Percentiles rank a stretch among this genome's conserved stretches.
Evolutionary conservation across 2,113 vertebrate species (phyloP).

Genomic region (Lethenteron reissneri): DNA sequence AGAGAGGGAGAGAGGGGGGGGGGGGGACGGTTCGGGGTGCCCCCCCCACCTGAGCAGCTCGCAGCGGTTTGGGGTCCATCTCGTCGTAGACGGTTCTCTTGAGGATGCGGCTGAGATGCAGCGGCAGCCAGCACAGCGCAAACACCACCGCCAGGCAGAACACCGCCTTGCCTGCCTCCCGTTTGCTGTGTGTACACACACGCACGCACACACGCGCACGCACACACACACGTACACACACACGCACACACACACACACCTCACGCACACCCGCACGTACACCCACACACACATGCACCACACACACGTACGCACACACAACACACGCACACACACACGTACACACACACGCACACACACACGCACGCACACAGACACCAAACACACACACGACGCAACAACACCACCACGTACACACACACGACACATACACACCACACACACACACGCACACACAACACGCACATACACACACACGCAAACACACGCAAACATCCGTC

Average conservation of each 20-base stretch:
- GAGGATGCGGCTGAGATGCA: slow-evolving; percentile 70
- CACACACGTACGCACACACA: too few species aligned
- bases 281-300: too few species aligned
- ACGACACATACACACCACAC: too few species aligned
- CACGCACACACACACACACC: too few species aligned
- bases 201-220: too few species aligned
- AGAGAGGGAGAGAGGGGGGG: too few species aligned
- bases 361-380: too few species aligned
- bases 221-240: too few species aligned
- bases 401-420: background rate
- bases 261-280: background rate
- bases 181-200: slow-evolving; percentile 34
- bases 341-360: slow-evolving; percentile 2
- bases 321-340: background rate
- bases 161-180: slow-evolving; percentile 87
- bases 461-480: too few species aligned
- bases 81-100: slow-evolving; percentile 59
- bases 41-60: slow-evolving; percentile 61
- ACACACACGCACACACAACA: too few species aligned
- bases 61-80: slow-evolving; percentile 47
- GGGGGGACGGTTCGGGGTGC: background rate
- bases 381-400: too few species aligned
- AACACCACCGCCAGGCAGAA: slow-evolving; percentile 87
- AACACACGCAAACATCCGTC: too few species aligned
- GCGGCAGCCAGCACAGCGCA: slow-evolving; percentile 95